phyloP scores from a whole-genome alignment of 2,888 invertebrate species.

The Cataglyphis rosenhaueri region DNA sequence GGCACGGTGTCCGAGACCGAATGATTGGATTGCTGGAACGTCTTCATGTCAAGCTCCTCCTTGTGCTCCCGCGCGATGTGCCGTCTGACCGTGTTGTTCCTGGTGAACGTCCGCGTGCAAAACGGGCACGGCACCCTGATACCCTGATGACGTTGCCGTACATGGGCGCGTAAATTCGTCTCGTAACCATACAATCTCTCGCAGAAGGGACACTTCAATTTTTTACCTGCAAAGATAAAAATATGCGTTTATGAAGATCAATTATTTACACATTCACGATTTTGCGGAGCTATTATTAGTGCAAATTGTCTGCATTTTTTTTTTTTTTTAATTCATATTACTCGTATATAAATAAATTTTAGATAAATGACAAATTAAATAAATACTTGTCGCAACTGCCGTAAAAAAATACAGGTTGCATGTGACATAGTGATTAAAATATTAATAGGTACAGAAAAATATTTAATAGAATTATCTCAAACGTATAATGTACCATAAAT shows the following conservation, averaged over 20 bases:
- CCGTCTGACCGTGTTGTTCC: slow-evolving; percentile 96
- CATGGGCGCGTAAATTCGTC: slow-evolving; percentile 96
- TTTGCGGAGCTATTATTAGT: neutral
- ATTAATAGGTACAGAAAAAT: neutral
- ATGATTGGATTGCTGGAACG: slow-evolving; percentile 87
- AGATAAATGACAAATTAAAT: neutral
- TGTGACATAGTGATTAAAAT: neutral
- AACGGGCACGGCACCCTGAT: slow-evolving; percentile 96
- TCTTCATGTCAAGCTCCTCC: slow-evolving; percentile 89
- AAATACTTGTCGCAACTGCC: neutral
- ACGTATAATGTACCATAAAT: neutral
- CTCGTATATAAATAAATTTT: no score
- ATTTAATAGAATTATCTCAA: neutral
- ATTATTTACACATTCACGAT: neutral
- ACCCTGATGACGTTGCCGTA: slow-evolving; percentile 96
- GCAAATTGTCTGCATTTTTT: neutral
- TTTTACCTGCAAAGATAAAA: slow-evolving; percentile 90
- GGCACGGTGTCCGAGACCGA: slow-evolving; percentile 81
- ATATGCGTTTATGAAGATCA: neutral
- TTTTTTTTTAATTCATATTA: neutral
- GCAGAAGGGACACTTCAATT: slow-evolving; percentile 96
- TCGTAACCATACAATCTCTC: slow-evolving; percentile 97
- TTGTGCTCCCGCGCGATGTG: slow-evolving; percentile 97
- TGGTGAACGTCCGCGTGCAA: slow-evolving; percentile 95
- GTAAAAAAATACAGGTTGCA: neutral